Evolutionary conservation across 2,113 vertebrate species (phyloP), one percentile per base, ranked within the genome.

Genomic region (Microtus richardsoni): DNA sequence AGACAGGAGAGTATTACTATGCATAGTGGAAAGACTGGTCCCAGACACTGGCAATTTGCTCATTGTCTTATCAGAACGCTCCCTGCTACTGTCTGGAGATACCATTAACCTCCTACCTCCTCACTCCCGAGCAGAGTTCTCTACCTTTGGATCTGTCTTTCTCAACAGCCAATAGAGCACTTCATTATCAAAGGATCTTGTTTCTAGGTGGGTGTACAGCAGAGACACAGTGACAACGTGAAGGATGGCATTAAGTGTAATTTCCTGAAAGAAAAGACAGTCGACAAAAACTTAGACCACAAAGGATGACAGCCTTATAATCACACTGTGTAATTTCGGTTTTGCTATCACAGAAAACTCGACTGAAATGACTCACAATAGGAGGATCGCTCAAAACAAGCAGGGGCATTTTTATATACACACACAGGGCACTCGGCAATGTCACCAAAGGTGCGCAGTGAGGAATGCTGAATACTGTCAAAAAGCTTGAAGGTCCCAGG

Each of bases 121-220:
- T 80, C 94, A 52, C 41, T 79, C 88, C 84, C 66, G 83, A 94
- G 80, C 60, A 94, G 75, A 93, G 85, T 92, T 85, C 95, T 94
- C 91, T 93, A 93, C 75, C 88, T 92, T 66, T 68, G 94, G 71
- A 79, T 91, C 93, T 93, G 58, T 88, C 91, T 96, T 75, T 85
- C 95, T 93, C 60, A 85, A 82, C 54, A 94, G 62, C 88, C 92
- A 94, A 0, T 66, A 93, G 77, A 83, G 44, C 88, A 89, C 95
- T 93, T 96, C 95, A 94, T 95, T 95, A 97, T 94, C 96, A 93
- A 92, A 96, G 88, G 93, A 95, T 95, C 80, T 92, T 88, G 66
- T 33, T 91, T 92, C 90, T 71, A 73, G 93, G 88, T 83, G 47
- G 26, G 74, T 80, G 36, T 58, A 62, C 44, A 64, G 80, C 17